Evolutionary conservation across 2,888 invertebrate species (phyloP).

Genomic region (Drosophila anomalata): DNA sequence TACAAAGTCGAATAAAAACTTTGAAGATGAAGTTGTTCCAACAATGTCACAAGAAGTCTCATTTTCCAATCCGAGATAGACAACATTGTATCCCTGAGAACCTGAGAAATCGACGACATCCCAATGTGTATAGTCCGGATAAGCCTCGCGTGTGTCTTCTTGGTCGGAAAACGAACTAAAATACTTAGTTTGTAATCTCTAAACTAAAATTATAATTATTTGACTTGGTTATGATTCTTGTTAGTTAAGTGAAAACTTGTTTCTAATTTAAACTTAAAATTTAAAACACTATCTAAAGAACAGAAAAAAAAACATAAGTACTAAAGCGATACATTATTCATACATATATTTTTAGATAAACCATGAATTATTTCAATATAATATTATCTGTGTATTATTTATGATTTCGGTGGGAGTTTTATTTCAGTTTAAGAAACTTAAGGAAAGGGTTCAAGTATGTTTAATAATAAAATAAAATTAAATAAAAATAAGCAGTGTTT

Average conservation of each 20-base stretch:
- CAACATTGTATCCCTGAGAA: background rate
- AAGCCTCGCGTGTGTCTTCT: constrained; percentile 19
- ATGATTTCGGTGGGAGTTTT: background rate
- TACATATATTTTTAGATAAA: constrained; percentile 41
- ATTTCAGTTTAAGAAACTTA: background rate
- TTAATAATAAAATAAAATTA: background rate
- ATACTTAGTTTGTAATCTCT: constrained; percentile 35
- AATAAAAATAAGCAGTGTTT: background rate
- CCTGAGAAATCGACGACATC: background rate
- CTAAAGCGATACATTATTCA: constrained; percentile 25
- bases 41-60: background rate
- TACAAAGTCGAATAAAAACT: background rate
- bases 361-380: constrained; percentile 15
- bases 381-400: constrained; percentile 7
- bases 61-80: too few species aligned
- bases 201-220: background rate
- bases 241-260: constrained; percentile 10
- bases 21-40: background rate
- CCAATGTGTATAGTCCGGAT: constrained; percentile 6
- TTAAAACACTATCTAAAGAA: background rate
- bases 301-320: background rate
- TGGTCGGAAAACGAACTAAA: background rate
- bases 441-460: too few species aligned
- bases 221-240: constrained; percentile 5
- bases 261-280: background rate